Base-by-base conservation (phyloP, 2,797 vertebrate genomes). In the Rhabdophis nuchalis region DNA sequence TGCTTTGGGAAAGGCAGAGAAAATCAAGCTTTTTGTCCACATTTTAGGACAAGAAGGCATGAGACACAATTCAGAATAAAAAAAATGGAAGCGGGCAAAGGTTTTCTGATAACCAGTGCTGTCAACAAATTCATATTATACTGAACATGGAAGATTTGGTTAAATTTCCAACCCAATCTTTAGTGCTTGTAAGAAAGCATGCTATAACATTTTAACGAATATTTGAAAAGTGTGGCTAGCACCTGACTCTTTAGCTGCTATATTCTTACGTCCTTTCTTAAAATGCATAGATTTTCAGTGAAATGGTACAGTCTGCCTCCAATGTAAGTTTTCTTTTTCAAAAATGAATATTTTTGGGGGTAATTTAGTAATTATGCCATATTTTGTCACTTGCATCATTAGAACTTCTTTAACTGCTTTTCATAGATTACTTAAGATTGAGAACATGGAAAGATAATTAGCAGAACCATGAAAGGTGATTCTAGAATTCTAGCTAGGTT, bases 21-120 rank as follows among this genome's bases (percentile, higher is more conserved):
- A 95, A 93, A 92, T 92, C 94, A 94, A 96, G 88, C 52, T 94
- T 96, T 95, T 95, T 82, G 54, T 52, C 58, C 72, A 92, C 85
- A 93, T 93, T 95, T 93, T 96, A 82, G 93, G 86, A 86, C 82
- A 92, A 93, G 16, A 23, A 61, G 32, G 68, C 93, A 64, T 41
- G 91, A 90, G 58, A 88, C 50, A 29, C 56, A 50, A 25, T 90
- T 53, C 58, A 57, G 9, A 93, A 86, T 92, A 95, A 91, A 9
- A 9, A 93, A 20, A 93, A 91, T 94, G 85, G 61, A 90, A 61
- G 95, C 92, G 91, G 20, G 92, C 77, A 92, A 64, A 92, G 93
- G 46, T 95, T 95, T 95, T 0, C 5, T 57, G n/a, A 93, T 95
- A 94, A 16, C 27, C 20, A 93, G 50, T 90, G 91, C 53, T 90